Evolutionary conservation across 2,797 vertebrate genomes (phyloP).

Genomic region (Bryconaethiops microstoma): DNA sequence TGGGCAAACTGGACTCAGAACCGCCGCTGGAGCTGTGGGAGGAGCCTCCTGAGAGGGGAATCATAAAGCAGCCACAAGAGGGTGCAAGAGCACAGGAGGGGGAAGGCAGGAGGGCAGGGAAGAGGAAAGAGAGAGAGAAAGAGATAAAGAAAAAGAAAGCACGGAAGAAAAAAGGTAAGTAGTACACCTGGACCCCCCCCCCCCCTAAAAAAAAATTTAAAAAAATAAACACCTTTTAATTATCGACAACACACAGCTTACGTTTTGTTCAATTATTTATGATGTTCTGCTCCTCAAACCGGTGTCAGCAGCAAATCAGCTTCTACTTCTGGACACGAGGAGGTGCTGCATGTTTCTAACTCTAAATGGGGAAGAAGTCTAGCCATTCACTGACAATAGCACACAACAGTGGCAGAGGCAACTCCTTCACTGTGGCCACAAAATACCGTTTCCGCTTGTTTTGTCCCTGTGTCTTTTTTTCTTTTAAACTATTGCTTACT

Average conservation of each 20-base stretch:
- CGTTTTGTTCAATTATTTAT: background rate
- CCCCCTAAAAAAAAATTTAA: background rate
- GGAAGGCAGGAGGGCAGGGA: constrained; percentile 46
- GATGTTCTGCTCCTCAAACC: too few species aligned
- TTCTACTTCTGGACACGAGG: background rate
- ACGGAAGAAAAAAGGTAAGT: background rate
- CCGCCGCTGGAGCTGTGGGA: constrained; percentile 99
- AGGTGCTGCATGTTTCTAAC: background rate
- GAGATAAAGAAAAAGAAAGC: constrained; percentile 46
- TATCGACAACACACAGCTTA: background rate
- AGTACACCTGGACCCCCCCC: too few species aligned
- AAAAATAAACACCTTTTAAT: background rate
- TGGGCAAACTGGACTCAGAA: constrained; percentile 98
- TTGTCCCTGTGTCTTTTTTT: too few species aligned
- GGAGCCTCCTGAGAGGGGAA: constrained; percentile 94
- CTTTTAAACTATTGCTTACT: too few species aligned
- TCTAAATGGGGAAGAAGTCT: background rate
- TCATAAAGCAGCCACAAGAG: constrained; percentile 81
- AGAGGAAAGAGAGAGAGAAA: constrained; percentile 46
- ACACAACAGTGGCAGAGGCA: background rate
- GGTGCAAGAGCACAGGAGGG: constrained; percentile 51
- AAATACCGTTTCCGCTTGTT: too few species aligned
- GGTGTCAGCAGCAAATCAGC: background rate
- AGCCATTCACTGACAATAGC: background rate
- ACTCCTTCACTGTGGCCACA: too few species aligned